Conservation (phyloP, 2,888 invertebrate species). For the Sinohyriopsis cumingii region DNA sequence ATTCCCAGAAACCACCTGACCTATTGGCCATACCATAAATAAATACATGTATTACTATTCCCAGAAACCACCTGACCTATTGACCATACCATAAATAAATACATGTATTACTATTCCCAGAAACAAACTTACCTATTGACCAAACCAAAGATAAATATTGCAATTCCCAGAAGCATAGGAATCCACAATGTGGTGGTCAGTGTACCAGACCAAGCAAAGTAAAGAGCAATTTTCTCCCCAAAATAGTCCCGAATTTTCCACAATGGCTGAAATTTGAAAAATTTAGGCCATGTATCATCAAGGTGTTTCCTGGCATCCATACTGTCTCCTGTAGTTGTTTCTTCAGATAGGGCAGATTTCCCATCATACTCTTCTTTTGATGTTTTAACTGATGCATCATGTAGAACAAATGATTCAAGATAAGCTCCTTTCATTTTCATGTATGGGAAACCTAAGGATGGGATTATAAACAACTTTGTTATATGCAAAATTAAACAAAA, state of each 20-base stretch:
- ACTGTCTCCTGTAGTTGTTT: slow-evolving; percentile 15
- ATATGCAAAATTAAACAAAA: background rate
- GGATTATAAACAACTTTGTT: background rate
- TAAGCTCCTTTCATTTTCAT: slow-evolving; percentile 69
- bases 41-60: too few relatives aligned
- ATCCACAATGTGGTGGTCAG: slow-evolving; percentile 71
- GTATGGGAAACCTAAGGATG: slow-evolving; percentile 67
- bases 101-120: slow-evolving; percentile 38
- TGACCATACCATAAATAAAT: slow-evolving; percentile 70
- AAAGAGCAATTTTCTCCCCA: slow-evolving; percentile 73
- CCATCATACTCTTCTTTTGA: slow-evolving; percentile 45
- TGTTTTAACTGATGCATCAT: slow-evolving; percentile 67
- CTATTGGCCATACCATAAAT: too few relatives aligned
- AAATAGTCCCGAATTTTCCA: slow-evolving; percentile 73
- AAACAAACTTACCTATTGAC: slow-evolving; percentile 59
- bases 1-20: too few relatives aligned
- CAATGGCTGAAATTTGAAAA: slow-evolving; percentile 70
- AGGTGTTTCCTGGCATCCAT: slow-evolving; percentile 55
- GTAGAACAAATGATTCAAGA: slow-evolving; percentile 69
- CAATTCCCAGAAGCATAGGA: slow-evolving; percentile 71
- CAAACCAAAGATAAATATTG: slow-evolving; percentile 71
- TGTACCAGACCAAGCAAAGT: slow-evolving; percentile 74
- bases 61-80: slow-evolving; percentile 56
- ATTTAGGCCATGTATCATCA: slow-evolving; percentile 63
- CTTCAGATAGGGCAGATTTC: slow-evolving; percentile 11